Base-by-base conservation (phyloP, 2,888 invertebrate genomes). In the Ceriagrion tenellum region DNA sequence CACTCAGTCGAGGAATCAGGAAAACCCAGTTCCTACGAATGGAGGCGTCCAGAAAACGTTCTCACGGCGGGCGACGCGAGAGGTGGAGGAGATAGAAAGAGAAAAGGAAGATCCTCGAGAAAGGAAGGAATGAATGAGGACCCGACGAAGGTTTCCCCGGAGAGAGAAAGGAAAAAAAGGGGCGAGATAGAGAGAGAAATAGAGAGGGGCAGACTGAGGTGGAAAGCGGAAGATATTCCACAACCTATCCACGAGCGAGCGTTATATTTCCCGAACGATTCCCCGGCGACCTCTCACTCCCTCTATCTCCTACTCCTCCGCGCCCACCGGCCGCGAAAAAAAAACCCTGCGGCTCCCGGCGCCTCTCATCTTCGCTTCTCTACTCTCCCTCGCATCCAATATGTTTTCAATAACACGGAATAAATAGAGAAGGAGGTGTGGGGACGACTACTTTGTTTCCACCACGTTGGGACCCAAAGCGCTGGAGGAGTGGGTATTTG, bases 391-490 rank as follows among this genome's bases (percentile, higher is more conserved):
- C 89, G 2, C 55, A 81, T 55, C 89, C 89, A n/a, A 89, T 89
- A 89, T n/a, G 89, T 55, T 55, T 89, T 47, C 55, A 89, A 47
- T 89, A 89, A 55, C 89, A 35, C 55, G n/a, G 55, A 89, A 89
- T 89, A 89, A 55, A 55, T 8, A 30, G 26, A 69, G 8, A 47
- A 8, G 81, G 74, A 30, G 30, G 69, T 69, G 35, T 26, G 18
- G 35, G 81, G 69, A 26, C 23, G 2, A n/a, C 18, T 23, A 26
- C 10, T 1, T 26, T 47, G 47, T 47, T 47, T 47, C 47, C 47
- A 47, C 69, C n/a, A 26, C 69, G 23, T 12, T 10, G 69, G 26
- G 69, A 26, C 26, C 26, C 1, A 12, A 8, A 12, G 69, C 2
- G n/a, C 12, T 26, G 63, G 23, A 6, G 16, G 59, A 20, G 59